Evolutionary conservation across 2,888 invertebrate genomes (phyloP), one percentile per base, ranked within the genome.

Genomic region (Lycaena phlaeas): DNA sequence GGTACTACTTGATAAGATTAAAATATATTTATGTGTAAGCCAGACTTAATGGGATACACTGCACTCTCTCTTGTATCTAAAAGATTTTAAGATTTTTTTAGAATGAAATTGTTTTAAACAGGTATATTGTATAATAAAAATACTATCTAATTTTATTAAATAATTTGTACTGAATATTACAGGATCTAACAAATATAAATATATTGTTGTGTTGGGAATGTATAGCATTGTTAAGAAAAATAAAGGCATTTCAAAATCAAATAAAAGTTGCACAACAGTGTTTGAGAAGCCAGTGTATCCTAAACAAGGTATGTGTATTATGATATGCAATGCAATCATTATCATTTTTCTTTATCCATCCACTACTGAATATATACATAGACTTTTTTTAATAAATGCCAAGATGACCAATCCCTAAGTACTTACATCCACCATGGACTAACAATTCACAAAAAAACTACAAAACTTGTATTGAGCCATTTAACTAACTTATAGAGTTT

Each of bases 181-280:
- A 54, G 52, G 43, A 37, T 2, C 25, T 42, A n/a, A 43, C 44
- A 11, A 45, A 41, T 34, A n/a, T 43, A 2, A 40, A 40, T 14
- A 42, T 59, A 14, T 29, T 41, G 2, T 27, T 61, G 6, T 61
- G 61, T 39, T 61, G 61, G 61, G 61, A 61, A 31, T 61, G 61
- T 37, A 39, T 38, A 14, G 53, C 56, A 0, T 12, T 53, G 4
- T 38, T 61, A 5, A 40, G 41, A n/a, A 53, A 48, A 10, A 47
- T 51, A n/a, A 46, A 44, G 15, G 37, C 2, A 3, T 60, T 61
- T 28, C 52, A 56, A 29, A 39, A 29, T 22, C 28, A 22, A 10
- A 39, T 39, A 29, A 9, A 29, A 30, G 30, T n/a, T 14, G 38
- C 38, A 11, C 38, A 39, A 14, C 12, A 25, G 22, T 12, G 30